Conservation (phyloP, 2,888 invertebrate species). For the Platerodrilus igneus region DNA sequence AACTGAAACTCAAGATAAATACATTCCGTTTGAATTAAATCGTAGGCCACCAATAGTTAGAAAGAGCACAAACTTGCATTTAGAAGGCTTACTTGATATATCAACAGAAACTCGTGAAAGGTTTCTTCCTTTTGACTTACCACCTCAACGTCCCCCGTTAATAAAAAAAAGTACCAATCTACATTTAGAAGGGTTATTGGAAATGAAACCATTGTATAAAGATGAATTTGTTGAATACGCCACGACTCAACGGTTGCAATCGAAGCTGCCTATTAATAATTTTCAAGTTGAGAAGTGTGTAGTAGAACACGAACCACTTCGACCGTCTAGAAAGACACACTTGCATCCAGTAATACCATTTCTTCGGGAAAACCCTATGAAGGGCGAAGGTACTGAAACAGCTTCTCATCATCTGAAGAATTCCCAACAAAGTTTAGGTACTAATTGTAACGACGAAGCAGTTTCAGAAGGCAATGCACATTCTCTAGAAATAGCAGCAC, state of each 20-base stretch:
- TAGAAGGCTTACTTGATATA: conserved; percentile 48
- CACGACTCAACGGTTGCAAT: conserved; percentile 22
- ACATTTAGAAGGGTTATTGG: conserved; percentile 50
- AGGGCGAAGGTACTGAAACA: too few relatives aligned
- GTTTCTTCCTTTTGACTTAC: conserved; percentile 46
- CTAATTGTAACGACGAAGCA: conserved; percentile 35
- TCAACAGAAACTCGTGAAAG: conserved; percentile 48
- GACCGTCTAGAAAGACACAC: too few relatives aligned
- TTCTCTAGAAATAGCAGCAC: conserved; percentile 20
- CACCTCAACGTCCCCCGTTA: conserved; percentile 45
- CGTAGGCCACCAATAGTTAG: conserved; percentile 46
- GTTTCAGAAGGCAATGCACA: conserved; percentile 28
- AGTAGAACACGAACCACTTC: too few relatives aligned
- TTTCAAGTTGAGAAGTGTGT: conserved; percentile 45
- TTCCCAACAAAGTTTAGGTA: conserved; percentile 18
- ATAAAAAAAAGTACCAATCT: conserved; percentile 47
- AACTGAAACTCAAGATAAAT: conserved; percentile 52
- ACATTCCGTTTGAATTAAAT: conserved; percentile 47
- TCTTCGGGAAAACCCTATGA: conserved; percentile 29
- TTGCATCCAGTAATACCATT: conserved; percentile 42
- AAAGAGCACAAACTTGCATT: conserved; percentile 47
- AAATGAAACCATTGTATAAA: conserved; percentile 49
- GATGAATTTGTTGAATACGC: conserved; percentile 40
- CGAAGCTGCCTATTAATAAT: conserved; percentile 38
- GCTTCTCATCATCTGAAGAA: too few relatives aligned